phyloP scores from a whole-genome alignment of 2,113 vertebrate species.

The Corydoras sp. region DNA sequence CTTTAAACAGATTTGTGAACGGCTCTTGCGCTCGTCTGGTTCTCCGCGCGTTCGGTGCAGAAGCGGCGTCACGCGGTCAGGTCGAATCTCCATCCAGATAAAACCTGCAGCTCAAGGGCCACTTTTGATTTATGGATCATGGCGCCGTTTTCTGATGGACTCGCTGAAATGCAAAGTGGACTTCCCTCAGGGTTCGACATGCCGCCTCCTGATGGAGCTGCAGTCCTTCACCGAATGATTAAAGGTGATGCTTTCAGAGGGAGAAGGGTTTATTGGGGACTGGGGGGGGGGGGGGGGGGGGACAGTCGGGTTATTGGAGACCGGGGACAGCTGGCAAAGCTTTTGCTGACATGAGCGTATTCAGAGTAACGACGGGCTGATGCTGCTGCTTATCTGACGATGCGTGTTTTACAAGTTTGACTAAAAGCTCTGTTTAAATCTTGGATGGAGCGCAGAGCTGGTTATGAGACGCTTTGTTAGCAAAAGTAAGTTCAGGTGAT shows the following conservation, averaged over 20 bases:
- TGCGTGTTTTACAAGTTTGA: neutral
- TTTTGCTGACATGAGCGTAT: constrained; percentile 28
- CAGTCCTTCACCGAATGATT: neutral
- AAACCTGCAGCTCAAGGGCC: neutral
- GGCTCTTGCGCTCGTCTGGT: no score
- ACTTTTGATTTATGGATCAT: neutral
- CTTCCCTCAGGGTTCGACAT: neutral
- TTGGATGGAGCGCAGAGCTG: neutral
- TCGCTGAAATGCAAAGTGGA: neutral
- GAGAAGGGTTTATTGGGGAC: neutral
- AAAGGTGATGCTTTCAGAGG: neutral
- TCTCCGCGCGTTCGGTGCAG: no score
- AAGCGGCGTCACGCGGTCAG: no score
- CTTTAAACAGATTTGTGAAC: no score
- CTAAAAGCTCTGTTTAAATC: neutral
- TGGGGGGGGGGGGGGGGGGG: neutral
- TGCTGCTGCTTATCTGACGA: neutral
- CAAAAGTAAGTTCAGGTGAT: no score
- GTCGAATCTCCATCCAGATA: neutral
- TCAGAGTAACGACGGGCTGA: constrained; percentile 1
- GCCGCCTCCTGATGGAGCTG: neutral
- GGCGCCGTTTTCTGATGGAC: neutral
- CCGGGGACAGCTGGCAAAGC: neutral
- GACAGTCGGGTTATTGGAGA: neutral
- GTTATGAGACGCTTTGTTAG: no score